A percentile compares a stretch with the other conserved stretches of the same genome.
These are phyloP conservation scores for Himalopsyche phryganea DNA, from an alignment of 1,140 invertebrate genomes.

Conservation along the genomic window DNA sequence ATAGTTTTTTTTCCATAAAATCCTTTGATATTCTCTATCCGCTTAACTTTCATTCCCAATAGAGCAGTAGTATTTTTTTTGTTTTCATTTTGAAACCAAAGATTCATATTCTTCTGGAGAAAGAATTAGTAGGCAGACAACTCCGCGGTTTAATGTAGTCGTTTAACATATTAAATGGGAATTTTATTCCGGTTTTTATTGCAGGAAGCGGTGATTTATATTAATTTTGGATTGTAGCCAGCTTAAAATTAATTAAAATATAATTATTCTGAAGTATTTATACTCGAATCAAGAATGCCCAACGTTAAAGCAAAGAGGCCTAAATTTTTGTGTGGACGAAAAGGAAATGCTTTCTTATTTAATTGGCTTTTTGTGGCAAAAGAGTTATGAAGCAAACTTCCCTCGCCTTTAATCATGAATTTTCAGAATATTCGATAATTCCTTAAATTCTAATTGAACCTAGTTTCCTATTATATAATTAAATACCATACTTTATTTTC, in stretches of 20 bases:
- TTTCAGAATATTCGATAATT: too few species aligned
- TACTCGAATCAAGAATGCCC: too few species aligned
- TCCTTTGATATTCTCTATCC: neutral
- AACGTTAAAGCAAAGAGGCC: too few species aligned
- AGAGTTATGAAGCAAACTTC: too few species aligned
- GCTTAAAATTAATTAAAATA: constrained; percentile 20
- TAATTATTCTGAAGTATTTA: constrained; percentile 12
- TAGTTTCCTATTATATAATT: too few species aligned
- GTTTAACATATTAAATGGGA: constrained; percentile 30
- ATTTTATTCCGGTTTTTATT: constrained; percentile 27
- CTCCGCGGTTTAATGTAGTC: constrained; percentile 29
- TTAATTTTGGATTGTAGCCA: constrained; percentile 20
- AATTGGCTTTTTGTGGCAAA: too few species aligned
- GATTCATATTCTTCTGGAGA: constrained; percentile 28
- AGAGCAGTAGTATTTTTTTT: constrained; percentile 14
- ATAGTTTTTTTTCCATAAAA: too few species aligned
- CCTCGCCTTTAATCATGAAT: too few species aligned
- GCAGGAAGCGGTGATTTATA: constrained; percentile 22
- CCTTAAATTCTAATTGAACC: too few species aligned
- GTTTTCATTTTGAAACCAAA: constrained; percentile 10
- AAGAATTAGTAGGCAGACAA: constrained; percentile 29
- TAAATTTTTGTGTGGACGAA: too few species aligned
- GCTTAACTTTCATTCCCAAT: constrained; percentile 8
- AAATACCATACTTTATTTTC: too few species aligned
- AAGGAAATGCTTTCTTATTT: too few species aligned